phyloP scores from a whole-genome alignment of 2,888 invertebrate genomes.

The Melanostoma scalare region DNA sequence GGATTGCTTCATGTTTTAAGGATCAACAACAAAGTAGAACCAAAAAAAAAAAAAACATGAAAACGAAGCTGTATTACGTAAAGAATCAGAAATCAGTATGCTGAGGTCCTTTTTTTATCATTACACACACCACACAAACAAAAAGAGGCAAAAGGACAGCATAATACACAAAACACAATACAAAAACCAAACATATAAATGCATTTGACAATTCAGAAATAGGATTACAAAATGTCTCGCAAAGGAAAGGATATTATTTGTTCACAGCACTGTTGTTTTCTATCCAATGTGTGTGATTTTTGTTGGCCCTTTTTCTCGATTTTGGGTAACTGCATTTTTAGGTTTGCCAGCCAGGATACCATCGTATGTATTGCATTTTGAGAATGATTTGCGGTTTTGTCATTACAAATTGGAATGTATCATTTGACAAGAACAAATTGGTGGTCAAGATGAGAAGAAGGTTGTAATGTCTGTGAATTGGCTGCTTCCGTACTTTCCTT shows the following conservation, averaged over 20 bases:
- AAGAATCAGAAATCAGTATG: constrained; percentile 64
- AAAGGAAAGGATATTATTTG: constrained; percentile 12
- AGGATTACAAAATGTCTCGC: constrained; percentile 67
- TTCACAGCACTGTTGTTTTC: not conserved
- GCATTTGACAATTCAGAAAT: constrained; percentile 67
- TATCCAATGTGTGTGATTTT: not conserved
- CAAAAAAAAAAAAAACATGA: constrained; percentile 4
- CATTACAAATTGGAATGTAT: constrained; percentile 64
- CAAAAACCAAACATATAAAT: constrained; percentile 27
- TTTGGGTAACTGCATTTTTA: constrained; percentile 45
- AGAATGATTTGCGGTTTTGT: constrained; percentile 62
- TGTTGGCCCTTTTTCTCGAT: constrained; percentile 38
- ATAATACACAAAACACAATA: constrained; percentile 16
- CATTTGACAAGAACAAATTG: constrained; percentile 54
- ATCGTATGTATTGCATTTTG: constrained; percentile 44
- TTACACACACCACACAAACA: not conserved
- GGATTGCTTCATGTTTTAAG: constrained; percentile 68
- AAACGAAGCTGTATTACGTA: constrained; percentile 46
- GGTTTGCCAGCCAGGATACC: constrained; percentile 15
- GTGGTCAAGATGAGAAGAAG: constrained; percentile 32
- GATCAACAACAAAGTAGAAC: constrained; percentile 62
- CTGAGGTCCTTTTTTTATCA: constrained; percentile 35
- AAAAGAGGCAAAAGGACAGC: constrained; percentile 4
- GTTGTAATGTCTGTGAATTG: not conserved
- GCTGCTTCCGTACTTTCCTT: too few species aligned